Evolutionary conservation across 2,888 invertebrate genomes (phyloP), one percentile per base, ranked within the genome.

Genomic region (Drosophila recens): DNA sequence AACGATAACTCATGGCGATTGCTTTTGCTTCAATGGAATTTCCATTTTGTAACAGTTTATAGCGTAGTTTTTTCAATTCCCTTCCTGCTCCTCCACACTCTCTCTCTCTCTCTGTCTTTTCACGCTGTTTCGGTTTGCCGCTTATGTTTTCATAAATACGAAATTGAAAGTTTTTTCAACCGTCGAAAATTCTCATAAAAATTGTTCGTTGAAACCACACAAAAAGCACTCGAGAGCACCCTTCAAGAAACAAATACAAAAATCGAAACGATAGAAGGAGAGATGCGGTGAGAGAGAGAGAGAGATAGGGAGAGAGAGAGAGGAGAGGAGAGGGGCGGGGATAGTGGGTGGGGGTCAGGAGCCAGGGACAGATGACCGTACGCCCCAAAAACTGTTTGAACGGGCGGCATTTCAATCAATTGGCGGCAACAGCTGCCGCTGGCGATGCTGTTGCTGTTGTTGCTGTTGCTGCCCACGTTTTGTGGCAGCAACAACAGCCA

Each of bases 391-490:
- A 52, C 38, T 68, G 77, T 64, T 70, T 64, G 72, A 75, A 84
- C 76, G 74, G 75, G 80, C 82, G 89, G 85, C 87, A 83, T 87
- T 89, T 89, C 89, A 86, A 86, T 89, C 86, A 89, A 89, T 87
- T 86, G 86, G 85, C 87, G 87, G 89, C 87, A 89, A 82, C 89
- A 87, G 85, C 82, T 86, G 85, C 85, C 69, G 72, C 69, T 74
- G 84, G 80, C 78, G 57, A 15, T 62, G 62, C 8, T 33, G 67
- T 4, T 48, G 53, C 13, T 53, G 62, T 23, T 68, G 70, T 56
- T 48, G 67, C 10, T 46, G 65, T 56, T 67, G 65, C 58, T 67
- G 68, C 82, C 87, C 82, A 87, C 88, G 82, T 67, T 82, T 82
- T 73, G 87, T 71, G 82, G 82, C 80, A 71, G 72, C 66, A 43